Evolutionary conservation across 2,888 invertebrate genomes (phyloP).

Genomic region (Drosophila acutilabella): DNA sequence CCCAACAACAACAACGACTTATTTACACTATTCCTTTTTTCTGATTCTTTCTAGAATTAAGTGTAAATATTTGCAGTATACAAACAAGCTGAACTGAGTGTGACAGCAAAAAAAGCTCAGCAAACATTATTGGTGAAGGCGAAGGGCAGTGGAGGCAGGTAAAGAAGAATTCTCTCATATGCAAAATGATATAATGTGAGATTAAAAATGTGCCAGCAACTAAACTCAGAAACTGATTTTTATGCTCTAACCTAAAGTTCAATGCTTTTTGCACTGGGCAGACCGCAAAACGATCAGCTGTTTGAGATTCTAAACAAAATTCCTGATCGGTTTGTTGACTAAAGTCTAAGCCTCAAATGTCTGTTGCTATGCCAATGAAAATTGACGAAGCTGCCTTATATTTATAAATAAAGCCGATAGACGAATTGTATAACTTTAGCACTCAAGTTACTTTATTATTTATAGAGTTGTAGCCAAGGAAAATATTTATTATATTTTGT

Average conservation of each 20-base stretch:
- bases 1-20: constrained; percentile 19
- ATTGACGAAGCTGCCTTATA: not conserved
- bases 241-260: not conserved
- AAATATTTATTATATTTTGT: not conserved
- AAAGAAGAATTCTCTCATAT: not conserved
- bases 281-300: not conserved
- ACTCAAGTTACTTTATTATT: not conserved
- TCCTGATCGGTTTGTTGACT: not conserved
- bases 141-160: not conserved
- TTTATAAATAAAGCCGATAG: not conserved
- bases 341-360: not conserved
- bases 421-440: not conserved
- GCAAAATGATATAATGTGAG: constrained; percentile 14
- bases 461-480: too few relatives aligned
- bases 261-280: not conserved
- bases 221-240: not conserved
- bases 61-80: constrained; percentile 49
- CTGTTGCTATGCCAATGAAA: constrained; percentile 11
- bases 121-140: constrained; percentile 10
- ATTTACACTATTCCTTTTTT: constrained; percentile 26
- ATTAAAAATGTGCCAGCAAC: constrained; percentile 36
- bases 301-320: not conserved
- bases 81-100: constrained; percentile 36
- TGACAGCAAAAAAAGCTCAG: constrained; percentile 18
- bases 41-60: constrained; percentile 13